Evolutionary conservation across 2,113 vertebrate species (phyloP), one percentile per base, ranked within the genome.

Genomic region (Chloebia gouldiae): DNA sequence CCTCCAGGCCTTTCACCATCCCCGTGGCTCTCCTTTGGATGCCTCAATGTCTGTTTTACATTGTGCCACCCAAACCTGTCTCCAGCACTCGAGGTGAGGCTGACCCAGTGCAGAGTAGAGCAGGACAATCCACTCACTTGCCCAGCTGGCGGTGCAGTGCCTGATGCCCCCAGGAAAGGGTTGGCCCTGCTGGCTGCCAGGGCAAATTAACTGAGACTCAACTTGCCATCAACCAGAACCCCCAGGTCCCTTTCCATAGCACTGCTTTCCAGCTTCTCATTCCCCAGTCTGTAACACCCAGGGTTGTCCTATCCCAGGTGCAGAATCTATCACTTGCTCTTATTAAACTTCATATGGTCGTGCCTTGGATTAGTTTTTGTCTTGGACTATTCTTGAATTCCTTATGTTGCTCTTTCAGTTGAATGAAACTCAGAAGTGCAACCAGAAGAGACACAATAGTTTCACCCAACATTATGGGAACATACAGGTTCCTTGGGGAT

Each of bases 51-150:
- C 2, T 7, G 31, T 42, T 21, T 69, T 15, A 11, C n/a, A 39
- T 3, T 28, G 47, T 11, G 13, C 15, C 30, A 35, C 4, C 14
- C n/a, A 45, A 18, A 45, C 0, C 28, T 25, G 30, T 28, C 3
- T 28, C 21, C 53, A 82, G 25, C 20, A 31, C 47, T 31, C 0
- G 1, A 47, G 24, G 13, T 47, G n/a, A 53, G 23, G n/a, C 45
- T 0, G 0, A 28, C 2, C 7, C 69, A 51, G 44, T 0, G 0
- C 59, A 56, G 40, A 28, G 33, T 25, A 76, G 28, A 44, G 51
- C 4, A 0, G 30, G 53, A 81, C 78, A 81, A 60, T 31, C 16
- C 28, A 20, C n/a, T 81, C 20, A 23, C n/a, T 18, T 20, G 16
- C 24, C 51, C 0, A 0, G 33, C 39, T 66, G 44, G 24, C 0